A percentile compares a stretch with the other conserved stretches of the same genome.
Conservation (phyloP, 2,888 invertebrate species). For the Euclidia mi region DNA sequence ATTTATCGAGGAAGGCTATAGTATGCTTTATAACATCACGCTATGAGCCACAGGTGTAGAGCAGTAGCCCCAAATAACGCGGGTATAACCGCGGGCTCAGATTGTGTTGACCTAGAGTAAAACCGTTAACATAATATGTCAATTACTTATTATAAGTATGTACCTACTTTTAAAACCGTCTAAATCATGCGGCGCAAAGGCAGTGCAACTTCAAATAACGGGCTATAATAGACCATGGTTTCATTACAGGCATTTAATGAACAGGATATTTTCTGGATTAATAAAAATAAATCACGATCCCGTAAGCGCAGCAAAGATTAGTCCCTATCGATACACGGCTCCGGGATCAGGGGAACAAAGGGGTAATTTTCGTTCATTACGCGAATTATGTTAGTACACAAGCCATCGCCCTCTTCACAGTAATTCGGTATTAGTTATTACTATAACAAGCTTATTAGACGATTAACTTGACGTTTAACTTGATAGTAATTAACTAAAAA, state of each 20-base stretch:
- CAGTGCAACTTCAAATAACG: neutral
- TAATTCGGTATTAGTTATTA: constrained; percentile 59
- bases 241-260: neutral
- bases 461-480: constrained; percentile 66
- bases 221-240: neutral
- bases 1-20: too few species aligned
- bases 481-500: constrained; percentile 1
- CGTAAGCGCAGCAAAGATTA: constrained; percentile 33
- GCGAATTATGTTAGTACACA: constrained; percentile 59
- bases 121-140: too few species aligned
- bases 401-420: constrained; percentile 58
- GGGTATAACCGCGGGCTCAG: too few species aligned
- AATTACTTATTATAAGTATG: too few species aligned
- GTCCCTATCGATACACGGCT: constrained; percentile 16
- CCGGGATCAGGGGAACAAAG: constrained; percentile 58
- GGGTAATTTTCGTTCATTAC: constrained; percentile 70
- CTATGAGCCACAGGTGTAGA: too few species aligned
- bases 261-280: constrained; percentile 11
- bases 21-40: too few species aligned
- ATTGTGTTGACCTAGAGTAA: too few species aligned
- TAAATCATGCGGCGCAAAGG: too few species aligned
- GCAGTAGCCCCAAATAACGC: too few species aligned
- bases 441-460: constrained; percentile 75
- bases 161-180: too few species aligned
- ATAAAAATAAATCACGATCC: constrained; percentile 58